Evolutionary conservation across 2,797 vertebrate genomes (phyloP).

Genomic region (Anguilla marmorata): DNA sequence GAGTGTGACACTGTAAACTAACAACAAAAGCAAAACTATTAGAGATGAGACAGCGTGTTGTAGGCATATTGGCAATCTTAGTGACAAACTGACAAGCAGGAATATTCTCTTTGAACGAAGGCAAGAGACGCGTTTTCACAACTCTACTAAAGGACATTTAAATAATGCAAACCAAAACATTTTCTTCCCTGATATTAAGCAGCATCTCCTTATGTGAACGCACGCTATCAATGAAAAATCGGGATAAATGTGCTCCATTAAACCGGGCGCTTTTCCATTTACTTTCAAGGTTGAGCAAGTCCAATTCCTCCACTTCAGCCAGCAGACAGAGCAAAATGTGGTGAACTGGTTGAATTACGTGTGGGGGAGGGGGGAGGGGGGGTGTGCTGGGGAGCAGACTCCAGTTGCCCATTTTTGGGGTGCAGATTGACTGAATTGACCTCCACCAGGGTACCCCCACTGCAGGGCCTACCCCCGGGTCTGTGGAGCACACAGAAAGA

Average conservation of each 20-base stretch:
- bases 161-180: background rate
- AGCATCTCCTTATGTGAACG: slow-evolving; percentile 22
- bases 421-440: background rate
- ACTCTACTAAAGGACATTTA: background rate
- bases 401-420: slow-evolving; percentile 1
- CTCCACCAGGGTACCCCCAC: background rate
- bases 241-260: slow-evolving; percentile 17
- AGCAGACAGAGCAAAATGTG: background rate
- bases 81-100: slow-evolving; percentile 43
- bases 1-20: background rate
- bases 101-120: slow-evolving; percentile 45
- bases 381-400: background rate
- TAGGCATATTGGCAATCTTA: slow-evolving; percentile 41
- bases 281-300: slow-evolving; percentile 29
- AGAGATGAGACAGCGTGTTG: slow-evolving; percentile 45
- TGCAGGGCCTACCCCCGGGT: background rate
- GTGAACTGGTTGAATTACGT: background rate
- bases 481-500: background rate
- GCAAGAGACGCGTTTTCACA: slow-evolving; percentile 37
- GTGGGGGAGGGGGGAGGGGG: background rate
- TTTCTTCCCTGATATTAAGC: slow-evolving; percentile 34
- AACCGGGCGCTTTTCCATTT: background rate
- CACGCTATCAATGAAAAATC: background rate
- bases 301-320: slow-evolving; percentile 17
- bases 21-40: slow-evolving; percentile 43